Percentiles rank a stretch among this genome's conserved stretches.
Conservation (phyloP, 2,888 invertebrate genomes). For the Tachina grossa region DNA sequence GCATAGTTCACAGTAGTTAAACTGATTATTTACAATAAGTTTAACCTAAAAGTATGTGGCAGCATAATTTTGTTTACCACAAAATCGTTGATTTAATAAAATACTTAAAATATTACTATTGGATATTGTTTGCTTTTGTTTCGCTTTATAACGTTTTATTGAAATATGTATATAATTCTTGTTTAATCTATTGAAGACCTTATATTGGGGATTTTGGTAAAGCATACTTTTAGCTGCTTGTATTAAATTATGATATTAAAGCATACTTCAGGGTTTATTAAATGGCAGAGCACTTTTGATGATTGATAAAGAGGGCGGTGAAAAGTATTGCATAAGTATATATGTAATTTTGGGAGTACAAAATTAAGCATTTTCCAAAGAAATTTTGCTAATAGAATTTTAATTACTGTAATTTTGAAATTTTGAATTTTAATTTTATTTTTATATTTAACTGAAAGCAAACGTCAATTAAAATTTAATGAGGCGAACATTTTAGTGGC, state of each 20-base stretch:
- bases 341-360: too few species aligned
- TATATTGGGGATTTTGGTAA: background rate
- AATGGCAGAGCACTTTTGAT: background rate
- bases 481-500: too few species aligned
- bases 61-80: background rate
- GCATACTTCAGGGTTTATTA: background rate
- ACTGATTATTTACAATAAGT: background rate
- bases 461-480: too few species aligned
- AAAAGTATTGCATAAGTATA: too few species aligned
- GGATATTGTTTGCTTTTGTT: background rate
- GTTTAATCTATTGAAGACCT: background rate
- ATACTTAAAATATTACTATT: background rate
- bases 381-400: too few species aligned
- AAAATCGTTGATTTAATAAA: background rate
- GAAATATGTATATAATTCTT: background rate
- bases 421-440: too few species aligned
- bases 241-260: background rate
- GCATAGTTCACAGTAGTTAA: too few species aligned
- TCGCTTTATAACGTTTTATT: background rate
- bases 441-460: too few species aligned
- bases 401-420: too few species aligned
- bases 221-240: conserved; percentile 21
- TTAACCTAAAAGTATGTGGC: background rate
- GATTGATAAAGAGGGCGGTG: too few species aligned
- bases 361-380: too few species aligned